Evolutionary conservation across 2,113 vertebrate genomes (phyloP).

Genomic region (Channa argus): DNA sequence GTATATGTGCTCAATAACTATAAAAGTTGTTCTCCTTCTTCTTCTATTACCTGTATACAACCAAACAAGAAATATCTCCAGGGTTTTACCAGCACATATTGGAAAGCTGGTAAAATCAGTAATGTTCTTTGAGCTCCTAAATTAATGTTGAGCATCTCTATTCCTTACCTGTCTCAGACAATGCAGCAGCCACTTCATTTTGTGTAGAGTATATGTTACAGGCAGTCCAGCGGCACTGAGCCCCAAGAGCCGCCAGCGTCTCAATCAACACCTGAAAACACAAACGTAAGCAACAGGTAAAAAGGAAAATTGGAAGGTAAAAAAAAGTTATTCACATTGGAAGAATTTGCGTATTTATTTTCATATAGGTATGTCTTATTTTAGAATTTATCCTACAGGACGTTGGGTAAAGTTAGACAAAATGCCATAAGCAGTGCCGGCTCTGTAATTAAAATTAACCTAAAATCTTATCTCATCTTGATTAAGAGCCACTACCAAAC

Average conservation of each 20-base stretch:
- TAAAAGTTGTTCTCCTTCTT: no score
- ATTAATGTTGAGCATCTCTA: background rate
- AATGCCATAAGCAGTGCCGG: background rate
- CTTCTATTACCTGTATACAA: background rate
- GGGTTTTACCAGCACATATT: background rate
- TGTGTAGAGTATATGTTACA: slow-evolving; percentile 99
- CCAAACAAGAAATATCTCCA: background rate
- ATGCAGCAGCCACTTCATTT: slow-evolving; percentile 95
- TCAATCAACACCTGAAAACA: slow-evolving; percentile 92
- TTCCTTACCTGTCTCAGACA: slow-evolving; percentile 85
- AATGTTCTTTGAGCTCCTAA: background rate
- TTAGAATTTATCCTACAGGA: no score
- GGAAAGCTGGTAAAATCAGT: background rate
- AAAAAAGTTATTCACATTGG: no score
- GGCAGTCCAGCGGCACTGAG: slow-evolving; percentile 98
- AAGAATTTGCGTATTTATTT: no score
- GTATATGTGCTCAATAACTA: no score
- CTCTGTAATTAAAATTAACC: slow-evolving; percentile 8
- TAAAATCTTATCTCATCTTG: background rate
- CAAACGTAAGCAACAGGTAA: background rate
- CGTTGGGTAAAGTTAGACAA: no score
- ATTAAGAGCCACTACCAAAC: slow-evolving; percentile 14
- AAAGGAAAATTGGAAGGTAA: no score
- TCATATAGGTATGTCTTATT: no score
- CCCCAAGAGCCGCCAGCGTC: slow-evolving; percentile 94